A percentile compares a stretch with the other conserved stretches of the same genome.
Conservation (phyloP, 1,140 invertebrate genomes). For the Halictus rubicundus region DNA sequence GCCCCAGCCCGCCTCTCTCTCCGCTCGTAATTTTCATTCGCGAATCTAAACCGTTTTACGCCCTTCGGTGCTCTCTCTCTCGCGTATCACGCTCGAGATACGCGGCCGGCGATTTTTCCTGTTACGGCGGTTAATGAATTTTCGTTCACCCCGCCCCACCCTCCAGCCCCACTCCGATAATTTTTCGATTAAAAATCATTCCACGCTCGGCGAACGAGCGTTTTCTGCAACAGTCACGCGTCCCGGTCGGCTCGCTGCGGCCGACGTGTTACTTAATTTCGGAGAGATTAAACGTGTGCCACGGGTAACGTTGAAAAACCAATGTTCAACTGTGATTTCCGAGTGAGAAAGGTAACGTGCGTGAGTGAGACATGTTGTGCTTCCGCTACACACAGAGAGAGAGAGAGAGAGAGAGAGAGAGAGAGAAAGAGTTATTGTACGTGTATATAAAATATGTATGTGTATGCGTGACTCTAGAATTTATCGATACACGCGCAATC, state of each 20-base stretch:
- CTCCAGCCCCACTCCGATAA: neutral
- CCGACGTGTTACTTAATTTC: slow-evolving; percentile 38
- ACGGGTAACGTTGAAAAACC: slow-evolving; percentile 58
- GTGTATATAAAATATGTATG: slow-evolving; percentile 23
- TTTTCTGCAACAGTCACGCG: too few relatives aligned
- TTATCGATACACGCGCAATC: slow-evolving; percentile 49
- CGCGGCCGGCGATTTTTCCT: neutral
- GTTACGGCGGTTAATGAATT: neutral
- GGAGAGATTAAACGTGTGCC: slow-evolving; percentile 48
- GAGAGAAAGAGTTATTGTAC: slow-evolving; percentile 47
- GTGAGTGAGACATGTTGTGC: slow-evolving; percentile 46
- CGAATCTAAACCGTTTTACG: neutral
- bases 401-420: too few relatives aligned
- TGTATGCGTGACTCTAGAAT: slow-evolving; percentile 40
- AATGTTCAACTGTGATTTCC: slow-evolving; percentile 67
- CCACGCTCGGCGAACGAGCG: neutral
- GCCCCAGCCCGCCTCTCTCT: too few relatives aligned
- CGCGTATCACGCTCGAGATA: too few relatives aligned
- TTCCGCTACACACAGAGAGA: too few relatives aligned
- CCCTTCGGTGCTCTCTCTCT: too few relatives aligned
- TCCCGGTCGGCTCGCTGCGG: slow-evolving; percentile 7
- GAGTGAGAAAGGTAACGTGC: slow-evolving; percentile 60
- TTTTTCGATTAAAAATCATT: slow-evolving; percentile 33
- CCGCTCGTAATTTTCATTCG: neutral
- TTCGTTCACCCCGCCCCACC: neutral